Conservation (phyloP, 2,113 vertebrate genomes). For the Brachypodius melanocephalos region DNA sequence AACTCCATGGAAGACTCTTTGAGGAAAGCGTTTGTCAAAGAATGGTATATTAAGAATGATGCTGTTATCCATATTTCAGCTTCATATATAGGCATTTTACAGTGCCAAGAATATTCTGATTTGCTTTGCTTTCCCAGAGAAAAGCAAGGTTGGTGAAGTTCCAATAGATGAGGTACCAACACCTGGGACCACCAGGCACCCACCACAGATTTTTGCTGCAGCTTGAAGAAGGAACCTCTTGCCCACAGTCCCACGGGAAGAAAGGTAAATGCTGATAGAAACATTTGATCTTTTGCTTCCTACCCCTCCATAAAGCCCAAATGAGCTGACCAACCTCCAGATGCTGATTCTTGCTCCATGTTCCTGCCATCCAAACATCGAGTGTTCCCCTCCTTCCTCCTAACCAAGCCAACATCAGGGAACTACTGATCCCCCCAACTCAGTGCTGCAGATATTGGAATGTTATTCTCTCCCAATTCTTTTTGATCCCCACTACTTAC, state of each 20-base stretch:
- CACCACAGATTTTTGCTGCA: neutral
- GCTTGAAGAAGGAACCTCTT: neutral
- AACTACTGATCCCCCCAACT: neutral
- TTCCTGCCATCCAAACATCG: neutral
- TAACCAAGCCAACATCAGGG: neutral
- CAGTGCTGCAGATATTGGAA: neutral
- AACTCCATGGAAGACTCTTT: neutral
- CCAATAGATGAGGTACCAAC: neutral
- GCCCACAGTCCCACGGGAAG: neutral
- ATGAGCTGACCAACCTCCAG: neutral
- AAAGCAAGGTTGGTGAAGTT: neutral
- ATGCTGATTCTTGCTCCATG: neutral
- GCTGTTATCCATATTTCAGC: neutral
- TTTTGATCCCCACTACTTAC: neutral
- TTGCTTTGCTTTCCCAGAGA: neutral
- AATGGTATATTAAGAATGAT: neutral
- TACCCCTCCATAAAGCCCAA: neutral
- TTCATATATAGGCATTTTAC: neutral
- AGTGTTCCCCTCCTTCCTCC: neutral
- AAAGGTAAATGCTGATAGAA: neutral
- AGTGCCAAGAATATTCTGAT: neutral
- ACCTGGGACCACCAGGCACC: neutral
- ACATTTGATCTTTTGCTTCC: neutral
- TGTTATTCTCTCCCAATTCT: neutral
- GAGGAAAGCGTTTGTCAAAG: neutral